These are phyloP conservation scores for Limnephilus marmoratus DNA, from an alignment of 2,888 invertebrate species.

Conservation along the genomic window DNA sequence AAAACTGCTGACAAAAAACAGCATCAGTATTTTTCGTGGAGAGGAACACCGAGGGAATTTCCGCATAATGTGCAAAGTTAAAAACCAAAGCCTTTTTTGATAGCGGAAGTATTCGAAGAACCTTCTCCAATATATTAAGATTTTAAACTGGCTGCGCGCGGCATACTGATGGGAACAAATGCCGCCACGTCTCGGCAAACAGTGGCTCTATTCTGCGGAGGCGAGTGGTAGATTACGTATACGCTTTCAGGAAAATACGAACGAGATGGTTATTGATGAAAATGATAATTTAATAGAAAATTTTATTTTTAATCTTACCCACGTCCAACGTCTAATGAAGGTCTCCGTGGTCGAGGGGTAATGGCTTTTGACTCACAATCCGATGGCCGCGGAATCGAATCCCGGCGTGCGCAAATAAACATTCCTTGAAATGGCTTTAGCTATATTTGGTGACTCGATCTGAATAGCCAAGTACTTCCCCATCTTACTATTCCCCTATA, in stretches of 20 bases:
- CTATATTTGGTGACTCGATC: too few relatives aligned
- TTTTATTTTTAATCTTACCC: not conserved
- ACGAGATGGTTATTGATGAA: not conserved
- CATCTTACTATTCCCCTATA: too few relatives aligned
- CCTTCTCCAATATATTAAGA: slow-evolving; percentile 25
- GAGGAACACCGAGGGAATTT: not conserved
- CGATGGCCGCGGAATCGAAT: too few relatives aligned
- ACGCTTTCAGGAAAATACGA: not conserved
- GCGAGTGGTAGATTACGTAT: not conserved
- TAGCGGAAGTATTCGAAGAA: not conserved
- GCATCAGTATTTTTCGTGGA: not conserved
- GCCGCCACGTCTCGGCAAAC: not conserved
- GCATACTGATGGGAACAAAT: slow-evolving; percentile 10
- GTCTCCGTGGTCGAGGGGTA: too few relatives aligned
- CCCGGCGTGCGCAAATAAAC: too few relatives aligned
- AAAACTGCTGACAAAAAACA: not conserved
- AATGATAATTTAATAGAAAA: too few relatives aligned
- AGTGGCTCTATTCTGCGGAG: not conserved
- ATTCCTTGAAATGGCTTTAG: too few relatives aligned
- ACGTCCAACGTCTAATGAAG: not conserved
- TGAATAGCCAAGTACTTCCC: too few relatives aligned
- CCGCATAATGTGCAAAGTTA: not conserved
- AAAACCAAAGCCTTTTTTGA: slow-evolving; percentile 10
- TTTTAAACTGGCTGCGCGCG: not conserved
- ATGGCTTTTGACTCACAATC: too few relatives aligned